Evolutionary conservation across 92 coral and sea anemone species (phyloP).

Genomic region (Actinostola sp.): DNA sequence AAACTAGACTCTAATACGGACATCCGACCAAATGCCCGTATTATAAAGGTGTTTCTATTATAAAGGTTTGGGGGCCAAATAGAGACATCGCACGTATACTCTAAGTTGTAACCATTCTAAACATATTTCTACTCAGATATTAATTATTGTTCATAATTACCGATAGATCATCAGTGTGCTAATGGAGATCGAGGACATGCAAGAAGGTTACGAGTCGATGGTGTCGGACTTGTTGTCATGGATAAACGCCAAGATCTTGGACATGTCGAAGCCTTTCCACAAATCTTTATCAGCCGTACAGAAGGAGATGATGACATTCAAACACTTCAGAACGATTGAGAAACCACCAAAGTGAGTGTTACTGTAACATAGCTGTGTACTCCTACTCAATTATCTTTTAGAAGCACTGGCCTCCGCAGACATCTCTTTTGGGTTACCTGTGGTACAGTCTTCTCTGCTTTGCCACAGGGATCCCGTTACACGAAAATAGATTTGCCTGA

Average conservation of each 20-base stretch:
- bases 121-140: not conserved
- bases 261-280: slow-evolving; percentile 82
- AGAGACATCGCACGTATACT: too few relatives aligned
- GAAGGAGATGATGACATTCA: slow-evolving; percentile 86
- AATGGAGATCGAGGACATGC: slow-evolving; percentile 96
- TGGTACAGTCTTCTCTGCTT: too few relatives aligned
- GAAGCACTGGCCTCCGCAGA: too few relatives aligned
- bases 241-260: slow-evolving; percentile 72
- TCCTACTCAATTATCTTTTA: too few relatives aligned
- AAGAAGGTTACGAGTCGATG: slow-evolving; percentile 77
- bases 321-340: slow-evolving; percentile 93
- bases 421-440: too few relatives aligned
- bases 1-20: too few relatives aligned
- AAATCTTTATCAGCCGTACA: slow-evolving; percentile 90
- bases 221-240: slow-evolving; percentile 83
- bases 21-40: too few relatives aligned
- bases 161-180: slow-evolving; percentile 83
- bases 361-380: not conserved
- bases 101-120: too few relatives aligned
- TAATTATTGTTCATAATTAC: not conserved
- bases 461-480: too few relatives aligned
- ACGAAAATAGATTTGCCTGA: too few relatives aligned
- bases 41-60: too few relatives aligned
- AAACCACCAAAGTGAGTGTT: slow-evolving; percentile 91
- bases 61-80: too few relatives aligned